Base-by-base conservation (phyloP, 2,797 vertebrate genomes). In the Apodemus agrarius region DNA sequence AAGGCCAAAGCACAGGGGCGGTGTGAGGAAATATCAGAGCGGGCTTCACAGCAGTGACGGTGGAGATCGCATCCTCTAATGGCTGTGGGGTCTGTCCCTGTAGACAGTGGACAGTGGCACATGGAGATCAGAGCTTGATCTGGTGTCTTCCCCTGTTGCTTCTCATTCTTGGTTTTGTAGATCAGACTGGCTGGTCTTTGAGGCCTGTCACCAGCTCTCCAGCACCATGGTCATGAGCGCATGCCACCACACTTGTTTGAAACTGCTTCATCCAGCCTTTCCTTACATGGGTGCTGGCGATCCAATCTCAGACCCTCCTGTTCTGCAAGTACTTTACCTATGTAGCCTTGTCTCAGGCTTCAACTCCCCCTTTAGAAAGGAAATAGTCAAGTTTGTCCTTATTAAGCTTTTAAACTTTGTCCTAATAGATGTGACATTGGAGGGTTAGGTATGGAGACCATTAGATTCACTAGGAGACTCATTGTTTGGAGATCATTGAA, bases 281-380 rank as follows among this genome's bases (percentile, higher is more conserved):
- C 22, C 59, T 22, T 52, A 79, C 17, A 21, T 81, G n/a, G 21
- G 80, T 26, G 12, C n/a, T 82, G 80, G n/a, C n/a, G n/a, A 59
- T 9, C 54, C 1, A 13, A 59, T 37, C 54, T 59, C 54, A 26
- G 22, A 24, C n/a, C 21, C 34, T 40, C 52, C 14, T 59, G n/a
- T 59, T 82, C 26, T 59, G 22, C 22, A 82, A 37, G 52, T 22
- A 81, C 79, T 37, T 81, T 81, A 24, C 10, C 34, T 59, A 24
- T 37, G 21, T 37, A 81, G 21, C 52, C 52, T 37, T 59, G n/a
- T 59, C 34, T 59, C 54, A 81, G 21, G 22, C n/a, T n/a, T 81
- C n/a, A 26, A 14, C n/a, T 81, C 78, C 19, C 26, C 67, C 92
- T 85, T 84, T 49, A 95, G 67, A 90, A 89, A 81, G 69, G 69